phyloP scores from a whole-genome alignment of 2,797 vertebrate genomes.

The Micromesistius poutassou region DNA sequence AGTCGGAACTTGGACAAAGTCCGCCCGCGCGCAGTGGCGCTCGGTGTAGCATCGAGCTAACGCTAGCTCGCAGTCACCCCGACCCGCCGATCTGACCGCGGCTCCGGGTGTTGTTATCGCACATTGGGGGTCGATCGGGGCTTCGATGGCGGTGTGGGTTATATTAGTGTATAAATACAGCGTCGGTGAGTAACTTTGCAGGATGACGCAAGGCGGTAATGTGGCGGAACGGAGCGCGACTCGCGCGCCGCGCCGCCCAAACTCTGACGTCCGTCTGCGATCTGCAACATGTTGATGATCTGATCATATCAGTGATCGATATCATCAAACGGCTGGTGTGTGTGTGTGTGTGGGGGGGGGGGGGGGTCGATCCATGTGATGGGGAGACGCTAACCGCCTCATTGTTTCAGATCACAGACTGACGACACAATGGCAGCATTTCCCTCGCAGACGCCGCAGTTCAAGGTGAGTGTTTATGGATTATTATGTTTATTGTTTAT shows the following conservation, averaged over 20 bases:
- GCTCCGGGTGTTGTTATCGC: neutral
- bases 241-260: neutral
- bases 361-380: too few relatives aligned
- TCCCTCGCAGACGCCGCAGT: constrained; percentile 55
- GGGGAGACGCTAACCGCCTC: constrained; percentile 22
- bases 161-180: neutral
- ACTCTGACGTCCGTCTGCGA: neutral
- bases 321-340: too few relatives aligned
- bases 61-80: constrained; percentile 7
- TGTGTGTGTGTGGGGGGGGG: too few relatives aligned
- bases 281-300: too few relatives aligned
- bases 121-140: neutral
- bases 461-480: constrained; percentile 64
- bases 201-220: neutral
- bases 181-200: neutral
- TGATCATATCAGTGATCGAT: too few relatives aligned
- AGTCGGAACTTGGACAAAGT: constrained; percentile 64
- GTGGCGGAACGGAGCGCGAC: constrained; percentile 27
- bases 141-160: neutral
- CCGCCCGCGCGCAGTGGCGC: constrained; percentile 54
- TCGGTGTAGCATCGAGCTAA: constrained; percentile 22
- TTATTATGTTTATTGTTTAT: too few relatives aligned
- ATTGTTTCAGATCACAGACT: constrained; percentile 43
- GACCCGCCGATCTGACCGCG: accelerated
- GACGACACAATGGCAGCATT: constrained; percentile 61